Evolutionary conservation across 1,140 invertebrate species (phyloP), one percentile per base, ranked within the genome.

Genomic region (Pygmarrhopalites habei): DNA sequence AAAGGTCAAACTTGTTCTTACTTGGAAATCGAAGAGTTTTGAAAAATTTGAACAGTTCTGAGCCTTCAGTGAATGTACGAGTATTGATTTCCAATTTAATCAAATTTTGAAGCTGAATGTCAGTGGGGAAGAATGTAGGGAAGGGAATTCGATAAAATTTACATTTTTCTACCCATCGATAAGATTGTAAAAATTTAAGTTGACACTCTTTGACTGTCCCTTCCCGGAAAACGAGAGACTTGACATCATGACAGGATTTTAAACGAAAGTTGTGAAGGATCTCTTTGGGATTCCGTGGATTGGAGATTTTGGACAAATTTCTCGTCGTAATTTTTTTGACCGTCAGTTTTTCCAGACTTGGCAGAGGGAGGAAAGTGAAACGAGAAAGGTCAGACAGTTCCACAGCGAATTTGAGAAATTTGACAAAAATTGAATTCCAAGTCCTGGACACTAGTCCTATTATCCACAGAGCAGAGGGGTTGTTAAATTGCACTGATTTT

Each of bases 391-490:
- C 51, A 21, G 51, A 29, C 7, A 55, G 21, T 29, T 29, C 51
- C 26, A 55, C 29, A 7, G 10, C 10, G 29, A 55, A 55, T 55
- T 12, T 12, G 26, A 55, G 26, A 23, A 12, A 12, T 19, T 49
- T 49, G 7, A 49, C 46, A 7, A 23, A 7, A 49, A 23, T 49
- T 15, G 46, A 49, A 74, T 92, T 88, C 93, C 94, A 98, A 66
- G 83, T 88, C 79, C 91, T 92, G 79, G 95, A 98, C 55, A 95
- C 93, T 60, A 95, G 79, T 41, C 90, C 85, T n/a, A n/a, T n/a
- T n/a, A n/a, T n/a, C n/a, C n/a, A n/a, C n/a, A n/a, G n/a, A n/a
- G n/a, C n/a, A n/a, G n/a, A n/a, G n/a, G n/a, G n/a, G n/a, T n/a
- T n/a, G n/a, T n/a, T n/a, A n/a, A n/a, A n/a, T n/a, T n/a, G n/a